Evolutionary conservation across 2,888 invertebrate species (phyloP).

Genomic region (Cancer borealis): DNA sequence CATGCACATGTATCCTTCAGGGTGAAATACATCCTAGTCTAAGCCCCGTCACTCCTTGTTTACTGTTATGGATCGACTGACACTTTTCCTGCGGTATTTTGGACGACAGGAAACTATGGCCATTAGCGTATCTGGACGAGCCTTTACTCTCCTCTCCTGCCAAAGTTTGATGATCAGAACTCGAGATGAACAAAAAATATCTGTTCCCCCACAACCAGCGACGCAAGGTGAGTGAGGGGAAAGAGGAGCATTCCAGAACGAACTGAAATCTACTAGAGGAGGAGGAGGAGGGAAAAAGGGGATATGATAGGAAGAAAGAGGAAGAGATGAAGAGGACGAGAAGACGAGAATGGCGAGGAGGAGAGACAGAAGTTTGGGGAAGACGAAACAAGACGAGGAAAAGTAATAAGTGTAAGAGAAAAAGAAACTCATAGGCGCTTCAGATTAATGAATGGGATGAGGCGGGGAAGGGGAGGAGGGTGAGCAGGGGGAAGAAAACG

Average conservation of each 20-base stretch:
- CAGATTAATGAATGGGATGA: background rate
- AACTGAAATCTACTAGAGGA: slow-evolving; percentile 15
- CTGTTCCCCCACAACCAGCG: background rate
- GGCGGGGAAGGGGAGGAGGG: background rate
- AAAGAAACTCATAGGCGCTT: background rate
- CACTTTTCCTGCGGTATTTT: slow-evolving; percentile 29
- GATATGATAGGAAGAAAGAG: background rate
- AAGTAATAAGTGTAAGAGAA: background rate
- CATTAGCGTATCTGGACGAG: slow-evolving; percentile 47
- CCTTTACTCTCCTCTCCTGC: slow-evolving; percentile 38
- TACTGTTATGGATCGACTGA: background rate
- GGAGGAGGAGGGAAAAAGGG: background rate
- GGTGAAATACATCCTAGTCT: background rate
- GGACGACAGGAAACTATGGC: slow-evolving; percentile 35
- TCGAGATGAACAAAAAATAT: slow-evolving; percentile 25
- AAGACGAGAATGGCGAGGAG: background rate
- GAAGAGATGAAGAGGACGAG: background rate
- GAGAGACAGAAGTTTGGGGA: background rate
- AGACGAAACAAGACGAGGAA: background rate
- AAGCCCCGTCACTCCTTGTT: background rate
- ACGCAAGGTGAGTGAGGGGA: background rate
- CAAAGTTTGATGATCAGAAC: slow-evolving; percentile 31
- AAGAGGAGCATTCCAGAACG: background rate
- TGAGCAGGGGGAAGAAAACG: background rate
- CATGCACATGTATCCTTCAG: background rate